A percentile compares a stretch with the other conserved stretches of the same genome.
phyloP scores from a whole-genome alignment of 92 coral and sea anemone genomes.

The Muricea muricata region DNA sequence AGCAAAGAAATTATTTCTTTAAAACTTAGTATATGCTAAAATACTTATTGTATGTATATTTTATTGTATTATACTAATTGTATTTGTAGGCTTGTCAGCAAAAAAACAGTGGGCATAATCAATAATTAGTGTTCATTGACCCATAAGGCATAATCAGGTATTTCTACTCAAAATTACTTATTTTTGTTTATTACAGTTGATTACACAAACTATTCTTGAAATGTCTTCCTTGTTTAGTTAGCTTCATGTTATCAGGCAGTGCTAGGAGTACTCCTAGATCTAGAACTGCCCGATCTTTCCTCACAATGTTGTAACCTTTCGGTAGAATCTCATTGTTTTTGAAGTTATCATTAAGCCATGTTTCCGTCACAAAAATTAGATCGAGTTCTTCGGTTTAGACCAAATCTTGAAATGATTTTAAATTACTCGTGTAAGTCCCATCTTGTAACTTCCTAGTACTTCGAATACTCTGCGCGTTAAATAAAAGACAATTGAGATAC shows the following conservation, averaged over 20 bases:
- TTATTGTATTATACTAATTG: too few species aligned
- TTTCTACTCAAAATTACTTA: too few species aligned
- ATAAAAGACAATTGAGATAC: constrained; percentile 15
- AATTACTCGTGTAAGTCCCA: constrained; percentile 34
- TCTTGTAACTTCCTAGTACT: constrained; percentile 33
- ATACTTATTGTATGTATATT: too few species aligned
- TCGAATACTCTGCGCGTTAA: constrained; percentile 46
- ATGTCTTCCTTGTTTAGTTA: too few species aligned
- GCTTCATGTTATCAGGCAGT: constrained; percentile 1
- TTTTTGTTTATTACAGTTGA: too few species aligned
- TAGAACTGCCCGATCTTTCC: constrained; percentile 55
- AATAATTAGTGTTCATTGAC: too few species aligned
- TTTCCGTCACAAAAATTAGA: constrained; percentile 55
- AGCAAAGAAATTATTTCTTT: too few species aligned
- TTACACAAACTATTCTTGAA: too few species aligned
- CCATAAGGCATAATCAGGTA: too few species aligned
- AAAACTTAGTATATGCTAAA: too few species aligned
- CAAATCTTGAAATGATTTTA: constrained; percentile 49
- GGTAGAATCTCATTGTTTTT: constrained; percentile 50
- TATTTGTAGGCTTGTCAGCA: too few species aligned
- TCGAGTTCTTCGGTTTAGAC: constrained; percentile 47
- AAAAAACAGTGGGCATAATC: too few species aligned
- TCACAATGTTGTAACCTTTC: constrained; percentile 54
- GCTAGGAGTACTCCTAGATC: constrained; percentile 60
- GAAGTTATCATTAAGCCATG: constrained; percentile 56